Base-by-base conservation (phyloP, 2,888 invertebrate species). In the Mimumesa dahlbomi region DNA sequence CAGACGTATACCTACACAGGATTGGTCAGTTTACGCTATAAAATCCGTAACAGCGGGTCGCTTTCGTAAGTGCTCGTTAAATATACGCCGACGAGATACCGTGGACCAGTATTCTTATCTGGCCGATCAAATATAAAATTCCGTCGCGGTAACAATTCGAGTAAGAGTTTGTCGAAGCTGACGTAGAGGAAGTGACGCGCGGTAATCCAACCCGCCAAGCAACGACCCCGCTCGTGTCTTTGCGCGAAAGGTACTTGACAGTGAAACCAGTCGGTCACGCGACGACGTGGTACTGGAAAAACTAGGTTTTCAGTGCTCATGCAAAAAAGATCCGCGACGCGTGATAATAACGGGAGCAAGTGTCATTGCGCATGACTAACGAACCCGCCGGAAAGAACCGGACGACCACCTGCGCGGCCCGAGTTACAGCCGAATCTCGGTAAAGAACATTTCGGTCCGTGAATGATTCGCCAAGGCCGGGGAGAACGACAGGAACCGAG, bases 381-480 rank as follows among this genome's bases (percentile, higher is more conserved):
- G 65, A 75, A 75, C 66, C 53, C 52, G 34, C 18, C 14, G 54
- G 42, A 61, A 63, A 48, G 48, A 59, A 54, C 63, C 25, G 16
- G 36, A 36, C 65, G 77, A 77, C 70, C 70, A 80, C 72, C 75
- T 80, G 79, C 58, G 50, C 25, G 52, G 19, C 25, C 14, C 21
- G 63, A 43, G 63, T 50, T 22, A 40, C 50, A 58, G n/a, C n/a
- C 53, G 31, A 45, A 76, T 57, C 49, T 49, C 53, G 49, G 66
- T 56, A 53, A 63, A 53, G 48, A 52, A 48, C 50, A 80, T 66
- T 80, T 64, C 53, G 45, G 54, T 69, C 57, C 42, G 75, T 59
- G 73, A 79, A 80, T 74, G 77, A 79, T 80, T 42, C 68, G 72
- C 50, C 77, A 80, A 77, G 69, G 74, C 61, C 68, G 68, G 48